Base-by-base conservation (phyloP, 2,888 invertebrate species). In the Spilarctia lutea region DNA sequence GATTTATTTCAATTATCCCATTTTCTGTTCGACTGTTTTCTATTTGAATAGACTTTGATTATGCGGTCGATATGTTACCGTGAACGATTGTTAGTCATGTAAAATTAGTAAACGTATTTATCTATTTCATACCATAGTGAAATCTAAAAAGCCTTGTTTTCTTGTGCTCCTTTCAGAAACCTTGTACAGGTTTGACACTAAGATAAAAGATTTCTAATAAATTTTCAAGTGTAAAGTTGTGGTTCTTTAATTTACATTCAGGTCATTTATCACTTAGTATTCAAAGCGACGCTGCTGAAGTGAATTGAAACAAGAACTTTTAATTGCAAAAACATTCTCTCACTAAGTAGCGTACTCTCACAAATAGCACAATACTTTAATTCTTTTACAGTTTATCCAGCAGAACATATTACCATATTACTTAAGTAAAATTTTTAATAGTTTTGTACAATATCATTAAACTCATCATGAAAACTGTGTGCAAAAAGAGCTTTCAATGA, bases 1-100 rank as follows among this genome's bases (percentile, higher is more conserved):
- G 89, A 90, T 90, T 89, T 87, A 87, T 89, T 90, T 90, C 91
- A 92, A 93, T 92, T 90, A 91, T 91, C 88, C 79, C 85, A 90
- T 90, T 90, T 88, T 89, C 87, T 87, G 85, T 88, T 84, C 85
- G 83, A 90, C 91, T 89, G 88, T 89, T 89, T 89, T 89, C 88
- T 88, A 85, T 86, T 84, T 82, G 84, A 85, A 75, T 85, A 86
- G 80, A 82, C 85, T 81, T 71, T 76, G 79, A 81, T 87, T 88
- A 88, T 83, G 81, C 78, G 72, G 80, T 75, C 65, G 67, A 42
- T 71, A 72, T 78, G 66, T 78, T 68, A 72, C 56, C 30, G 71
- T 76, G 72, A 30, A 11, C n/a, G n/a, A 20, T 56, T 56, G 3
- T 56, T n/a, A 56, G 10, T 56, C 3, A 11, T 56, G n/a, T 56